Base-by-base conservation (phyloP, 2,113 vertebrate species). In the Cyphotilapia sp. region DNA sequence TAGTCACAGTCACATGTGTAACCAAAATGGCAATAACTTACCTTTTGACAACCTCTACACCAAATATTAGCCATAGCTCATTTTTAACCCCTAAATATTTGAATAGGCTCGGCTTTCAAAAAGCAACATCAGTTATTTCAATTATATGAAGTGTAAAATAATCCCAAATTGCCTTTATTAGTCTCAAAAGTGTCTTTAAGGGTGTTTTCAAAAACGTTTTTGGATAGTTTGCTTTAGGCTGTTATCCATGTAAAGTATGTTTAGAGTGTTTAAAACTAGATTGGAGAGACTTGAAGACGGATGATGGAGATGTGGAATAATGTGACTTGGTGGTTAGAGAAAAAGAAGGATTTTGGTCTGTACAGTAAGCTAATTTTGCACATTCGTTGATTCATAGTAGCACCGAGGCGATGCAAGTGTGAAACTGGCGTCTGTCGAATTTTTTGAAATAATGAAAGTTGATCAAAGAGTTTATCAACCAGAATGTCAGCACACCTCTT, bases 381-480 rank as follows among this genome's bases (percentile, higher is more conserved):
- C n/a, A 42, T 16, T 71, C n/a, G 2, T 71, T 40, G 5, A 40
- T 42, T 42, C 8, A 16, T 27, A 42, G 22, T 0, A 27, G 22
- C 12, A 0, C 38, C 0, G 13, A 45, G 66, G 66, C 6, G 13
- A 42, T 3, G 38, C 22, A 9, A 42, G 22, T 42, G 14, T 45
- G 69, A 74, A 27, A 74, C 22, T 45, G 8, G 22, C 5, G 1
- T 74, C 22, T 74, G 5, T 45, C 6, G 0, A 45, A 27, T 27
- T 10, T 74, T 74, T 45, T 74, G 5, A 42, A 74, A 24, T 42
- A 27, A 45, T 42, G 22, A 22, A 74, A 74, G 69, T 53, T 51
- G 76, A 87, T 86, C 63, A 89, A 83, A 90, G 89, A 88, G 85
- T 45, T 9, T 59, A 57, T 91, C 16, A 83, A 81, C 40, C 76